A percentile compares a stretch with the other conserved stretches of the same genome.
These are phyloP conservation scores for Scytalopus superciliaris DNA, from an alignment of 2,113 vertebrate species.

Conservation along the genomic window DNA sequence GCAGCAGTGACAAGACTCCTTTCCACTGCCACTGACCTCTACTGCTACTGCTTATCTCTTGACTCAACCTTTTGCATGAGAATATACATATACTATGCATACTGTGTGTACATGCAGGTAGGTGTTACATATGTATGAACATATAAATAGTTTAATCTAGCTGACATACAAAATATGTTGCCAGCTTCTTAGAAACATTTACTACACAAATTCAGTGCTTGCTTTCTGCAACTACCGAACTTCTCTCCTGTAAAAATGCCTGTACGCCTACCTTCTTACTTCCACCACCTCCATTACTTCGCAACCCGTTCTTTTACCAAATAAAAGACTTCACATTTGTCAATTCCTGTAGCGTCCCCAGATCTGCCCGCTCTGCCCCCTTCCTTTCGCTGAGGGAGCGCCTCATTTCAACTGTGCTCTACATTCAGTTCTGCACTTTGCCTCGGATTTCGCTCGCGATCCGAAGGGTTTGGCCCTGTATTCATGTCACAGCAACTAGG, in stretches of 20 bases:
- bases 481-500: neutral
- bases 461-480: neutral
- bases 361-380: conserved; percentile 15
- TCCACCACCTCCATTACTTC: neutral
- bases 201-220: neutral
- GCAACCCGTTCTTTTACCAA: neutral
- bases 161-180: neutral
- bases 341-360: neutral
- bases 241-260: conserved; percentile 15
- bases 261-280: neutral
- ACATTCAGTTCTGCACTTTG: conserved; percentile 39
- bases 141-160: neutral
- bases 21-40: conserved; percentile 61
- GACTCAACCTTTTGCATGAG: conserved; percentile 27
- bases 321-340: neutral
- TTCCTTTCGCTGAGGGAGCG: neutral
- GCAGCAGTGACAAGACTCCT: conserved; percentile 69
- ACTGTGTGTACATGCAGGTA: neutral
- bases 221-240: neutral
- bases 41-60: conserved; percentile 24
- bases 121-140: neutral
- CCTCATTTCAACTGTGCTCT: conserved; percentile 29
- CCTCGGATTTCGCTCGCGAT: conserved; percentile 17
- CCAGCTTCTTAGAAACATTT: neutral
- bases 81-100: neutral